These are phyloP conservation scores for Melitaea cinxia DNA, from an alignment of 1,140 invertebrate genomes.

Conservation along the genomic window DNA sequence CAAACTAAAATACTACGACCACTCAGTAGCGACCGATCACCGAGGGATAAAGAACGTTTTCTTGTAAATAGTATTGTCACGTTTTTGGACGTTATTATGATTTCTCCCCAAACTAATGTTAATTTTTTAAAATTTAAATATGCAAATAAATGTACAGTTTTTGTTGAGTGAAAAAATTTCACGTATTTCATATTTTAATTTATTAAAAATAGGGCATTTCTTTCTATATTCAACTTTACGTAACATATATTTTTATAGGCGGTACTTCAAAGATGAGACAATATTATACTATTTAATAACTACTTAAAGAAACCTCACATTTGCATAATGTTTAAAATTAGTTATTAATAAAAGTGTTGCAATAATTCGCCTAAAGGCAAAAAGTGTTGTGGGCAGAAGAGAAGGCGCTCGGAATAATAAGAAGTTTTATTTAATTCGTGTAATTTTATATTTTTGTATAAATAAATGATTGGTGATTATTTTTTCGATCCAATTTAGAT, in stretches of 20 bases:
- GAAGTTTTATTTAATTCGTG: conserved; percentile 59
- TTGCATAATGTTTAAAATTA: conserved; percentile 67
- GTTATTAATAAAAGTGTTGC: conserved; percentile 68
- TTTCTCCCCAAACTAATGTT: not conserved
- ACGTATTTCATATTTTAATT: conserved; percentile 24
- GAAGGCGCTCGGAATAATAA: conserved; percentile 54
- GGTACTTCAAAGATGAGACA: conserved; percentile 13
- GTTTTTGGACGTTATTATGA: conserved; percentile 8
- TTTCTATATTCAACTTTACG: conserved; percentile 11
- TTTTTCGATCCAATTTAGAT: conserved; percentile 41
- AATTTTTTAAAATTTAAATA: not conserved
- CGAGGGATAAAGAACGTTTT: not conserved
- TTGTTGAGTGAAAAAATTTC: conserved; percentile 25
- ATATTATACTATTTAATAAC: conserved; percentile 20
- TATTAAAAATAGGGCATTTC: conserved; percentile 14
- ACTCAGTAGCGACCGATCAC: not conserved
- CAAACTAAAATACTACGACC: not conserved
- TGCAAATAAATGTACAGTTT: conserved; percentile 13
- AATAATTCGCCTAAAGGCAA: conserved; percentile 75
- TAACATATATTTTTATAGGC: not conserved
- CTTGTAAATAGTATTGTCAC: conserved; percentile 19
- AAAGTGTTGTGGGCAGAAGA: conserved; percentile 49
- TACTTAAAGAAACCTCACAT: conserved; percentile 31
- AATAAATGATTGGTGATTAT: conserved; percentile 40
- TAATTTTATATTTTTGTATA: conserved; percentile 61